Base-by-base conservation (phyloP, 37 sponge, comb jelly and placozoan species). In the Mnemiopsis leidyi region DNA sequence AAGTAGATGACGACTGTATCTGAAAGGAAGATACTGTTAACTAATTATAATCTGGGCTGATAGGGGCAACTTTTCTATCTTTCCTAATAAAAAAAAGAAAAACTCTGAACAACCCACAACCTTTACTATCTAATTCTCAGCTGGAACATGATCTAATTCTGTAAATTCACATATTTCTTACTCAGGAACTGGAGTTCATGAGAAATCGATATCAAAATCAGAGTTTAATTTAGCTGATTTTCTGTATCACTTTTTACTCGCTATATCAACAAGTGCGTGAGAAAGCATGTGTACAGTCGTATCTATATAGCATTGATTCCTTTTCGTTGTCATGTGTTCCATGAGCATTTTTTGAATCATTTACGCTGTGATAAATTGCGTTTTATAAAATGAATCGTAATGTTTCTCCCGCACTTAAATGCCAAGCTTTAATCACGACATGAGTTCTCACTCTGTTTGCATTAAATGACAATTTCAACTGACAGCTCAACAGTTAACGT, bases 281-380 rank as follows among this genome's bases (percentile, higher is more conserved):
- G 61, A 48, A 48, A 48, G 61, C 61, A 48, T 48, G 61, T 13
- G 61, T 48, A 48, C 61, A 48, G 61, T 18, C 61, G 61, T 48
- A 13, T 48, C 5, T 48, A 48, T 48, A 48, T n/a, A 48, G 61
- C 61, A 48, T 48, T 48, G 61, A 48, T 48, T 48, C 61, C 30
- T 71, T 71, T n/a, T 71, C 75, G 30, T 29, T 29, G 5, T n/a
- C 75, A 71, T 71, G 75, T 28, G 75, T 71, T 71, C n/a, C 75
- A n/a, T 71, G 25, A 28, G 75, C 26, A 71, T 29, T 71, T 71
- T 28, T 28, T 5, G 5, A 28, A 29, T 23, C 3, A 23, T 71
- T 71, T 71, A 29, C 75, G 25, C 75, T 71, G 75, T 29, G 30
- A 3, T 29, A n/a, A 71, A 28, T 28, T 71, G 30, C 3, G 30